phyloP scores from a whole-genome alignment of 2,888 invertebrate species.

The Ectropis crepuscularia region DNA sequence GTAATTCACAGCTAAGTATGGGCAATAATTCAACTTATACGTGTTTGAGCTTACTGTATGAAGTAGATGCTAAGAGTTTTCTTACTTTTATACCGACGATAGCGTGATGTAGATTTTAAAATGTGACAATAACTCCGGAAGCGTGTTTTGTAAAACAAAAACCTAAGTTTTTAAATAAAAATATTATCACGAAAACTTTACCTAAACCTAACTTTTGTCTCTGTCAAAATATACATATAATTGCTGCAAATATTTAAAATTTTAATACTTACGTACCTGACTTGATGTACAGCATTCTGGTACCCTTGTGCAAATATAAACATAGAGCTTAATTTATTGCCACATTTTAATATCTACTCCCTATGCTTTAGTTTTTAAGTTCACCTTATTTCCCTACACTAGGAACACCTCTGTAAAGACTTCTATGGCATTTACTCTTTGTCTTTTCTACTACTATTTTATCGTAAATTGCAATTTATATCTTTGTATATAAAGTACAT shows the following conservation, averaged over 20 bases:
- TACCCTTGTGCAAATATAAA: too few relatives aligned
- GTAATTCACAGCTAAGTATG: conserved; percentile 61
- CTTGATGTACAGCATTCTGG: too few relatives aligned
- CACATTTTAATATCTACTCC: conserved; percentile 6
- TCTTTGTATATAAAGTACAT: conserved; percentile 68
- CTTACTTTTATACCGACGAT: conserved; percentile 30
- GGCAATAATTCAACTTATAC: conserved; percentile 57
- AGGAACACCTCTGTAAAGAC: conserved; percentile 35
- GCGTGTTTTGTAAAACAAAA: too few relatives aligned
- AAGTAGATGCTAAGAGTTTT: conserved; percentile 34
- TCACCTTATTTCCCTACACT: conserved; percentile 13
- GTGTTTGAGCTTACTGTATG: conserved; percentile 39
- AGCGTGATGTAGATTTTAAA: conserved; percentile 10
- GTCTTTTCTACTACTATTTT: conserved; percentile 36
- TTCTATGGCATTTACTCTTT: conserved; percentile 39
- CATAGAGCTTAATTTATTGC: background rate
- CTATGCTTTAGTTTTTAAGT: conserved; percentile 15
- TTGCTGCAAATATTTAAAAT: too few relatives aligned
- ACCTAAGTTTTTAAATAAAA: too few relatives aligned
- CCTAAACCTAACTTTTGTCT: too few relatives aligned
- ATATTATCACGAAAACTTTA: too few relatives aligned
- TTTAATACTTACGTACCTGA: too few relatives aligned
- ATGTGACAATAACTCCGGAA: background rate
- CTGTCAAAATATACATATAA: too few relatives aligned
- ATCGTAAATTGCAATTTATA: conserved; percentile 45